Evolutionary conservation across 2,797 vertebrate genomes (phyloP).

Genomic region (Melanotaenia boesemani): DNA sequence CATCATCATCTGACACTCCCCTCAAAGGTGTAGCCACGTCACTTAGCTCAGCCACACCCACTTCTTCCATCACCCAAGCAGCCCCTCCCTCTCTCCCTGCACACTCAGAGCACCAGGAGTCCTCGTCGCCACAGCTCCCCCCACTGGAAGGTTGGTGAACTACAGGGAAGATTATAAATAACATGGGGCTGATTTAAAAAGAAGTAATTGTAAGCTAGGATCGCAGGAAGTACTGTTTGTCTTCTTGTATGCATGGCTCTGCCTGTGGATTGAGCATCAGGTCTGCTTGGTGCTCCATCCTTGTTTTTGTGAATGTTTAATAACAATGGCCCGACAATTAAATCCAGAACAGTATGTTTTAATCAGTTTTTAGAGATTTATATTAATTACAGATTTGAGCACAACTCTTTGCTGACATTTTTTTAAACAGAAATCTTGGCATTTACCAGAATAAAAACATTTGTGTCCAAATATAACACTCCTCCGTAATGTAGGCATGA

Average conservation of each 20-base stretch:
- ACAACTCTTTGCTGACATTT: not conserved
- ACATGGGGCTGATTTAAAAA: slow-evolving; percentile 56
- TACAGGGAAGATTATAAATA: slow-evolving; percentile 73
- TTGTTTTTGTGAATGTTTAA: slow-evolving; percentile 58
- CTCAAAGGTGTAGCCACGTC: slow-evolving; percentile 33
- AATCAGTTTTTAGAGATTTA: slow-evolving; percentile 15
- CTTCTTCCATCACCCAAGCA: slow-evolving; percentile 69
- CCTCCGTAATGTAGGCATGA: slow-evolving; percentile 16
- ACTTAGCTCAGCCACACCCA: slow-evolving; percentile 52
- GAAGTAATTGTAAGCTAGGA: slow-evolving; percentile 50
- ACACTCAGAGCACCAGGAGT: slow-evolving; percentile 82
- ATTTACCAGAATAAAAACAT: slow-evolving; percentile 18
- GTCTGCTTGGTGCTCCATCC: slow-evolving; percentile 60
- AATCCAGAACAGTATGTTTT: slow-evolving; percentile 20
- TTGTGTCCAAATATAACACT: slow-evolving; percentile 40
- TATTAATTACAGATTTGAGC: not conserved
- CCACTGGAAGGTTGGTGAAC: slow-evolving; percentile 85
- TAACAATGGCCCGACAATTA: slow-evolving; percentile 51
- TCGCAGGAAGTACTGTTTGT: slow-evolving; percentile 58
- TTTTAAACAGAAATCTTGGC: not conserved
- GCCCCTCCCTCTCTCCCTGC: slow-evolving; percentile 78
- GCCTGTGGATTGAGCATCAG: slow-evolving; percentile 64
- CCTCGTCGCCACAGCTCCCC: slow-evolving; percentile 79
- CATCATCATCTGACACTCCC: slow-evolving; percentile 27
- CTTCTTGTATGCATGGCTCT: slow-evolving; percentile 80